A percentile compares a stretch with the other conserved stretches of the same genome.
Conservation (phyloP, 1,140 invertebrate genomes). For the Cydia pomonella region DNA sequence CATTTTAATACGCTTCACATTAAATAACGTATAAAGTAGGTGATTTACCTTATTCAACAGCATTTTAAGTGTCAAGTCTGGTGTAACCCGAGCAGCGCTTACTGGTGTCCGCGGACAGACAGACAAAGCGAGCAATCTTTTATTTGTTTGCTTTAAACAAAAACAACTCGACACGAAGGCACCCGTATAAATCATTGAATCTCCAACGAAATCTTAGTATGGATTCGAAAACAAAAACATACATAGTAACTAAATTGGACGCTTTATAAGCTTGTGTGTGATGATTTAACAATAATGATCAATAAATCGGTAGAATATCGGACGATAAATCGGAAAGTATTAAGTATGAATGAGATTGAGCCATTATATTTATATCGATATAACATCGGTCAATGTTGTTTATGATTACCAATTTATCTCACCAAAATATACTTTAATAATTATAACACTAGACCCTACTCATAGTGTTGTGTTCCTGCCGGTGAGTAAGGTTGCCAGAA, state of each 20-base stretch:
- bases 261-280: too few relatives aligned
- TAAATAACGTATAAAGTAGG: background rate
- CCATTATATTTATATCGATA: background rate
- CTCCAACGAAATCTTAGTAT: slow-evolving; percentile 6
- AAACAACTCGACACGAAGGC: slow-evolving; percentile 24
- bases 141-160: slow-evolving; percentile 26
- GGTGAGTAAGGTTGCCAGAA: too few relatives aligned
- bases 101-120: slow-evolving; percentile 9
- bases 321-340: too few relatives aligned
- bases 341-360: background rate
- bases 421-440: too few relatives aligned
- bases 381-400: background rate
- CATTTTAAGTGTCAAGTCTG: slow-evolving; percentile 4
- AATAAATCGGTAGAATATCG: too few relatives aligned
- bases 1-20: background rate
- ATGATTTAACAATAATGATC: too few relatives aligned
- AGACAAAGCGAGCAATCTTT: slow-evolving; percentile 25
- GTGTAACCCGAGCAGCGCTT: slow-evolving; percentile 7
- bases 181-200: slow-evolving; percentile 30
- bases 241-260: background rate
- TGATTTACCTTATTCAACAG: background rate
- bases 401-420: background rate
- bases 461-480: too few relatives aligned
- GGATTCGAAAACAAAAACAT: slow-evolving; percentile 5
- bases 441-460: too few relatives aligned